These are phyloP conservation scores for Archips crataeganus DNA, from an alignment of 2,888 invertebrate genomes.

Conservation along the genomic window DNA sequence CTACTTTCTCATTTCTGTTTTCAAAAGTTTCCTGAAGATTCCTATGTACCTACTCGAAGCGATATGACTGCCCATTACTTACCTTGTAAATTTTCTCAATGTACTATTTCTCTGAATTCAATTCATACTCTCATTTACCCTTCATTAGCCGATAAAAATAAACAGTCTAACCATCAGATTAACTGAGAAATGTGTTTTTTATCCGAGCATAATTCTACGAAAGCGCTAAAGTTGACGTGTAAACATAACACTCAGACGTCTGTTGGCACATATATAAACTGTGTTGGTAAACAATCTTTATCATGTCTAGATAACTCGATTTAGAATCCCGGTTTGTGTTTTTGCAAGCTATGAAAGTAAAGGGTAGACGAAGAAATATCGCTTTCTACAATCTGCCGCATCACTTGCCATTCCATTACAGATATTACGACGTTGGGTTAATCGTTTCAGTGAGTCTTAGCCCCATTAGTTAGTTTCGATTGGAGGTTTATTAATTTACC, in stretches of 20 bases:
- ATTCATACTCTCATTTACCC: no score
- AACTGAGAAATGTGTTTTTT: background rate
- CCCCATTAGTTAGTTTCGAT: conserved; percentile 19
- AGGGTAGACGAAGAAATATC: background rate
- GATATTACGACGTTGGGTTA: conserved; percentile 37
- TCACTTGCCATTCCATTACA: conserved; percentile 41
- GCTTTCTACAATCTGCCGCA: conserved; percentile 29
- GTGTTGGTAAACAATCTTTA: conserved; percentile 14
- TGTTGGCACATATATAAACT: background rate
- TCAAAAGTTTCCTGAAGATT: no score
- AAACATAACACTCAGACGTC: conserved; percentile 4
- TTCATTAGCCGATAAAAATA: background rate
- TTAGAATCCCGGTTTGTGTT: background rate
- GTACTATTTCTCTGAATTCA: no score
- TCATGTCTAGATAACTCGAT: conserved; percentile 16
- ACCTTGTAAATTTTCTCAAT: no score
- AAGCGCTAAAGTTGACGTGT: background rate
- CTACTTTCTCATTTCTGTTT: no score
- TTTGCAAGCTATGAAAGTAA: background rate
- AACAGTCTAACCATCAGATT: background rate
- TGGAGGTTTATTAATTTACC: background rate
- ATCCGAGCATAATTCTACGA: background rate
- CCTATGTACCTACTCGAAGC: no score
- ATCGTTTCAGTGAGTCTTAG: conserved; percentile 26
- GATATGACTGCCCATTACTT: no score